Evolutionary conservation across 2,113 vertebrate genomes (phyloP), one percentile per base, ranked within the genome.

Genomic region (Scortum barcoo): DNA sequence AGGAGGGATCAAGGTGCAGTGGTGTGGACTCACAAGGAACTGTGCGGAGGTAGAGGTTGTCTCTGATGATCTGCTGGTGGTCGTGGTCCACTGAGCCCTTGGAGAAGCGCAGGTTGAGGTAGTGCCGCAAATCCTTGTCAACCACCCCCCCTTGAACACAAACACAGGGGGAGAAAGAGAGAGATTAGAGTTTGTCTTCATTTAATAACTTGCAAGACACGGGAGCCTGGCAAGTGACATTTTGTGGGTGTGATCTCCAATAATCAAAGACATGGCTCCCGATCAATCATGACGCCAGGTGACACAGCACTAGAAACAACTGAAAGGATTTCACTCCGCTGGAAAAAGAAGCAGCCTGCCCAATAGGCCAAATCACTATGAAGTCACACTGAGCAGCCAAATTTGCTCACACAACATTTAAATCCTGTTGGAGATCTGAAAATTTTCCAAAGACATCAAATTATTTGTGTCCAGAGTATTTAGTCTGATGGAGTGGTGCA

Each of bases 41-140:
- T 0, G 98, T 99, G 85, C 98, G 98, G 95, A 99, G 97, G 97
- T 99, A 99, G 94, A 99, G 97, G 91, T 99, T 99, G 95, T 99
- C 98, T 90, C 98, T 96, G 93, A 99, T 99, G 93, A 99, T 99
- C 96, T 99, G 98, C 92, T 99, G 98, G 76, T 99, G 97, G 93
- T 99, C 98, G 94, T 99, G 98, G 95, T 99, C 98, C 88, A 99
- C 97, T 0, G 98, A 99, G 82, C 98, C 97, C 89, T 99, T 99
- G 94, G 99, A 98, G 95, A 99, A 99, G 77, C 98, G 96, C 76
- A 99, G 96, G 94, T 99, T 99, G 96, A 99, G 98, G 97, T 99
- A 99, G 97, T 98, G 98, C 89, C 98, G 97, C 90, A 99, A 97
- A 94, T 99, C 98, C 89, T 99, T 99, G 96, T 99, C 98, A 89